Base-by-base conservation (phyloP, 2,888 invertebrate genomes). In the Drosophila birchii region DNA sequence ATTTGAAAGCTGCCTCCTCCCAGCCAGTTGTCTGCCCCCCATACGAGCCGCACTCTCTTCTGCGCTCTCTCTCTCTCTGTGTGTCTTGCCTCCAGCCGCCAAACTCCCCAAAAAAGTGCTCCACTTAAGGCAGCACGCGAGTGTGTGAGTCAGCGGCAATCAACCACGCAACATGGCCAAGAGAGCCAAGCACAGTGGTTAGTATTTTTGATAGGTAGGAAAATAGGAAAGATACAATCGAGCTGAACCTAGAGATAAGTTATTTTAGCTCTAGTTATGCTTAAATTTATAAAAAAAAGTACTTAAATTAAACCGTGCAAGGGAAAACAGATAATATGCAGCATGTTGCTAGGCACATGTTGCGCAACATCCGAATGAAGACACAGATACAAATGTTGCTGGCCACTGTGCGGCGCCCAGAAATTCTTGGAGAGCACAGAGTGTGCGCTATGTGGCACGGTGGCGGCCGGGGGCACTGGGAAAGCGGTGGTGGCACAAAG, bases 1-100 rank as follows among this genome's bases (percentile, higher is more conserved):
- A 88, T 84, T 84, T 88, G 84, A 83, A 84, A 86, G 88, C 71
- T 79, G 26, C 38, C n/a, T 81, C 26, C 26, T 26, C 26, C 26
- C 26, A 5, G 26, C 26, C 26, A 5, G 26, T 23, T 23, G 3
- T 4, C 76, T 12, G 39, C 26, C 16, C 23, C 20, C 72, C 88
- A 80, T 78, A 84, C 84, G 75, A 29, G 34, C 29, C 39, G n/a
- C 18, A 6, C 39, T 36, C 39, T 14, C 32, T 18, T n/a, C n/a
- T 20, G 51, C 16, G 29, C 39, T 51, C 59, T 59, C 18, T 18
- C 26, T 16, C 29, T 11, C 47, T 45, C 57, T 49, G 9, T 47
- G 14, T 20, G 8, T 36, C 11, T 36, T 36, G 51, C 16, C 1
- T 53, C 36, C 51, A 44, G 58, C n/a, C 49, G 45, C 23, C 38